Evolutionary conservation across 2,888 invertebrate genomes (phyloP).

Genomic region (Acanthosepion lycidas): DNA sequence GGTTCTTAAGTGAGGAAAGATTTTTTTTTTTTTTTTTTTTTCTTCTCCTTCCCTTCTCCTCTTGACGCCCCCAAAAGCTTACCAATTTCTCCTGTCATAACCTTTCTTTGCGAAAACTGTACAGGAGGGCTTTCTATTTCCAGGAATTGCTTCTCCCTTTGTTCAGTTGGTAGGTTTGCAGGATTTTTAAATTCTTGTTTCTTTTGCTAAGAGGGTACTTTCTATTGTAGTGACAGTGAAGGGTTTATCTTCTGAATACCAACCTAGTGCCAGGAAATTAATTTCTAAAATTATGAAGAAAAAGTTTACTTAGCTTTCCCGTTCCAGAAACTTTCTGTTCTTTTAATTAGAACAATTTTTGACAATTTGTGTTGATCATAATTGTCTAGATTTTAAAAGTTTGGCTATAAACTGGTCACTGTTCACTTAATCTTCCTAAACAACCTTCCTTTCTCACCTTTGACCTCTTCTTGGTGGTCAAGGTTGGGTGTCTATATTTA

Average conservation of each 20-base stretch:
- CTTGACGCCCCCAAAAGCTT: no score
- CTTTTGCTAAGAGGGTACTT: background rate
- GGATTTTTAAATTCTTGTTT: background rate
- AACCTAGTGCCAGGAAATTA: background rate
- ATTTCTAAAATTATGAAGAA: background rate
- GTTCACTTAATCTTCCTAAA: background rate
- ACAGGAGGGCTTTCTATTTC: no score
- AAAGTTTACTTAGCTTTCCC: background rate
- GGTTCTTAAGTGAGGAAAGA: background rate
- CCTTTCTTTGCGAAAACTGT: no score
- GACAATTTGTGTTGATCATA: background rate
- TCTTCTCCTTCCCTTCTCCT: no score
- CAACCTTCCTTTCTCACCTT: background rate
- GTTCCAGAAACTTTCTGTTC: no score
- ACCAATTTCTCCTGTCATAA: no score
- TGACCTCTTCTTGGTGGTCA: background rate
- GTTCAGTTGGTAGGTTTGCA: no score
- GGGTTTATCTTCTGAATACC: background rate
- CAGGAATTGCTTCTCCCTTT: no score
- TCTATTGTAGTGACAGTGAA: no score
- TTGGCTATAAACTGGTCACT: background rate
- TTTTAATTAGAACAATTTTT: background rate
- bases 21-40: rapidly evolving
- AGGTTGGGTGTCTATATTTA: background rate
- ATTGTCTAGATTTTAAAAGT: background rate